Evolutionary conservation across 2,797 vertebrate genomes (phyloP).

Genomic region (Callimico goeldii): DNA sequence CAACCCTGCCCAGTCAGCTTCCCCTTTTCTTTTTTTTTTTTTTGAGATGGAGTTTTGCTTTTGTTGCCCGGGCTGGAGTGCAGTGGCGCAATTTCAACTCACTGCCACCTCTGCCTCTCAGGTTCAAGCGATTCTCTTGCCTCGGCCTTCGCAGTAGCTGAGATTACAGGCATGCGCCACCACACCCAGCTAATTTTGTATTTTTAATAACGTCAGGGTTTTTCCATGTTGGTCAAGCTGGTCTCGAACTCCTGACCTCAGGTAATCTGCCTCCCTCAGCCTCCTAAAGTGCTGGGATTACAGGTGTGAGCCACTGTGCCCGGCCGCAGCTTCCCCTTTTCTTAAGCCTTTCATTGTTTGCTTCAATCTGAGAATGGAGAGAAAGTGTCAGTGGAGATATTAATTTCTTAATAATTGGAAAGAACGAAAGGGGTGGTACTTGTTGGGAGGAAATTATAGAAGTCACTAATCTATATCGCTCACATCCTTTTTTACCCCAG

Average conservation of each 20-base stretch:
- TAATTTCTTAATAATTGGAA: slow-evolving; percentile 24
- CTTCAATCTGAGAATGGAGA: neutral
- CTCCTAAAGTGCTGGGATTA: neutral
- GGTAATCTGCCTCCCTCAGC: neutral
- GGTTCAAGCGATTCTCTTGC: neutral
- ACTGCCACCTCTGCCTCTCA: neutral
- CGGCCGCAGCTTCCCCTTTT: neutral
- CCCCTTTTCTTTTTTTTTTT: neutral
- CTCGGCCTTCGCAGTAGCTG: neutral
- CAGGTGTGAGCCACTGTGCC: neutral
- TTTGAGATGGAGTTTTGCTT: neutral
- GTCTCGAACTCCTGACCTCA: neutral
- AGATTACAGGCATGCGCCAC: neutral
- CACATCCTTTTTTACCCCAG: neutral
- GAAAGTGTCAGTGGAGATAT: neutral
- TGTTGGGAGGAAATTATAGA: slow-evolving; percentile 14
- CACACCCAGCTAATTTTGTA: neutral
- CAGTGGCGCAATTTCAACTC: neutral
- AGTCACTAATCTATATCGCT: neutral
- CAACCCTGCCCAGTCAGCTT: neutral
- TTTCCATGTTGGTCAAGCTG: neutral
- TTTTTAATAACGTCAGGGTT: neutral
- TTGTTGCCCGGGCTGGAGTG: neutral
- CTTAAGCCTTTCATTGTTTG: neutral
- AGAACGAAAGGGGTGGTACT: neutral